phyloP scores from a whole-genome alignment of 1,140 invertebrate species.

The Dufourea novaeangliae region DNA sequence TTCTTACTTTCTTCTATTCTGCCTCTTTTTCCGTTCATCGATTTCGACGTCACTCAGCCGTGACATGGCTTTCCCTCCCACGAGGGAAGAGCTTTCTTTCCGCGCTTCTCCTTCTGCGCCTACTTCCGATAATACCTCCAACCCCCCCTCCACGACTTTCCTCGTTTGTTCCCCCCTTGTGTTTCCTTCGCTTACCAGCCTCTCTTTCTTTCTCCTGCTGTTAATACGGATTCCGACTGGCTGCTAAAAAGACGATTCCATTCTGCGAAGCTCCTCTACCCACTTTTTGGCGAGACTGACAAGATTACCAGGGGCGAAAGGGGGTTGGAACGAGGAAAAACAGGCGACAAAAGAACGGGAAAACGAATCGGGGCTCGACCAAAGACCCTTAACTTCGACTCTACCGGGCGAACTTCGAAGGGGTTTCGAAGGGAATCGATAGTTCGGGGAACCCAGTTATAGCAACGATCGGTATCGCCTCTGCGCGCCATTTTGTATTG shows the following conservation, averaged over 20 bases:
- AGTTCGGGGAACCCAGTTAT: too few relatives aligned
- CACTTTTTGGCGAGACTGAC: constrained; percentile 6
- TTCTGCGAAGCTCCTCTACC: neutral
- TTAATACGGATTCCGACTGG: constrained; percentile 12
- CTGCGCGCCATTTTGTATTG: neutral
- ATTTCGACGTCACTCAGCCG: constrained; percentile 59
- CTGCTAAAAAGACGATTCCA: neutral
- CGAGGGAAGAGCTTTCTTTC: constrained; percentile 29
- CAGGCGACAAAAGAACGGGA: neutral
- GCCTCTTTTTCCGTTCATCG: constrained; percentile 46
- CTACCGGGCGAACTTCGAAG: neutral
- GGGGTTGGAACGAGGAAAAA: neutral
- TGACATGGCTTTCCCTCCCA: constrained; percentile 55
- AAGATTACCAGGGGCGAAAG: constrained; percentile 11
- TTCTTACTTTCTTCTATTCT: neutral
- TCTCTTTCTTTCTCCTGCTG: neutral
- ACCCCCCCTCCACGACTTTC: constrained; percentile 2
- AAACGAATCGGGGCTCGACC: neutral
- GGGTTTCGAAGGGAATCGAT: neutral
- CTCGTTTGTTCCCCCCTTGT: constrained; percentile 13
- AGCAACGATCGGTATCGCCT: too few relatives aligned
- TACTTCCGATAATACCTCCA: constrained; percentile 19
- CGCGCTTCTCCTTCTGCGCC: constrained; percentile 24
- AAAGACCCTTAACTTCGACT: neutral
- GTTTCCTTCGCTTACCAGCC: neutral